A percentile compares a stretch with the other conserved stretches of the same genome.
Evolutionary conservation across 2,797 vertebrate species (phyloP).

Genomic region (Chiroxiphia lanceolata): DNA sequence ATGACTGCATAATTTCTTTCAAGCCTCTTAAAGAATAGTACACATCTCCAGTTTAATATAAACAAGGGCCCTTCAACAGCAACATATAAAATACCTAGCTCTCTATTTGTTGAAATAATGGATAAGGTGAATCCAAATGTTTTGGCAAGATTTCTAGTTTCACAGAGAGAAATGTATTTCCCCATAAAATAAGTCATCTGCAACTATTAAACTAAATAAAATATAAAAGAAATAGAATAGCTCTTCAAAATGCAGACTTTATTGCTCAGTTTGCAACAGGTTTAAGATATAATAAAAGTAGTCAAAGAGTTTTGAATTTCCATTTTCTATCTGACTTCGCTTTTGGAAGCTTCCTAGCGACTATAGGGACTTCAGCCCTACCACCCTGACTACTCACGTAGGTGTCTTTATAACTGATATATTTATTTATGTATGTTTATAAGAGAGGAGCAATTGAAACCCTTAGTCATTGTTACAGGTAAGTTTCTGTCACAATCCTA

Average conservation of each 20-base stretch:
- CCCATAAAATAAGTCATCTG: background rate
- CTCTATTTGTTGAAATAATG: conserved; percentile 45
- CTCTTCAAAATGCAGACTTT: background rate
- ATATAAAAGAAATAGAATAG: background rate
- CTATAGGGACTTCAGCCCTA: background rate
- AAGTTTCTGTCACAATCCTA: background rate
- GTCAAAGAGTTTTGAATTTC: background rate
- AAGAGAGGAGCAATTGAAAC: background rate
- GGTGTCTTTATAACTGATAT: background rate
- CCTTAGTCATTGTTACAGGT: background rate
- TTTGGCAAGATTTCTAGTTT: conserved; percentile 25
- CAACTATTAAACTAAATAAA: background rate
- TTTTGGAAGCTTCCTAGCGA: background rate
- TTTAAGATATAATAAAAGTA: background rate
- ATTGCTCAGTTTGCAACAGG: background rate
- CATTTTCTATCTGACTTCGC: background rate
- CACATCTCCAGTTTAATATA: conserved; percentile 24
- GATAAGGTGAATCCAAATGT: conserved; percentile 44
- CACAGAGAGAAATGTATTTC: conserved; percentile 4
- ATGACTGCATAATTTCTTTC: conserved; percentile 24
- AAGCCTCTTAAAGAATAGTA: conserved; percentile 29
- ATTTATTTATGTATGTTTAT: background rate
- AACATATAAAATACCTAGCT: conserved; percentile 29
- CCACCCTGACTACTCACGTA: accelerated
- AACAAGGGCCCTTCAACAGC: conserved; percentile 18